Base-by-base conservation (phyloP, 2,797 vertebrate species). In the Girardinus metallicus region DNA sequence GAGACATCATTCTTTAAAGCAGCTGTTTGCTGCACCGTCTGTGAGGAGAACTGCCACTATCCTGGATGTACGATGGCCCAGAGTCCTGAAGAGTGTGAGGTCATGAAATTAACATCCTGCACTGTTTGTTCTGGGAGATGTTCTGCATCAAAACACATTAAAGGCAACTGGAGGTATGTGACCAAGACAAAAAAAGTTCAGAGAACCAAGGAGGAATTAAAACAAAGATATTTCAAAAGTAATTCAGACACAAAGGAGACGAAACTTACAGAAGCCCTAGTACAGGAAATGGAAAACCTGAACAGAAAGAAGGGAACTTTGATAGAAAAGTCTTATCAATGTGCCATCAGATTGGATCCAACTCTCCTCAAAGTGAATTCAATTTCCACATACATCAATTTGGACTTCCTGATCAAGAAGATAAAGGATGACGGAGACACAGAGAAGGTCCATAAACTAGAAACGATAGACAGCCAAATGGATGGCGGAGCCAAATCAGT, bases 41-140 rank as follows among this genome's bases (percentile, higher is more conserved):
- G 66, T 43, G 11, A 70, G 66, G 39, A 70, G 39, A 70, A 70
- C 66, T 70, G 66, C 5, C 66, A 70, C 66, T 70, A 13, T n/a
- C 66, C 66, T 6, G 66, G 66, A 43, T 70, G 66, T 13, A 70
- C 66, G 21, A n/a, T 43, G 66, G 66, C 66, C 39, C 66, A 6
- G 13, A 43, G 3, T 39, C 10, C 11, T 15, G 39, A 43, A 43
- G 0, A 43, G 11, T 70, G 66, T n/a, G 66, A 70, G 66, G 66
- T 70, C 23, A 70, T 70, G 66, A n/a, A 15, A 0, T 1, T 10
- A 5, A 5, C 9, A 16, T 68, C 11, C 23, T 70, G 66, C 39
- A 43, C 39, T 43, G n/a, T 73, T 21, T 73, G 70, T 4, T 0
- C 34, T 18, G 29, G 9, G n/a, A 47, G 7, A 31, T 46, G 70